Conservation (phyloP, 1,140 invertebrate genomes). For the Pollicipes pollicipes region DNA sequence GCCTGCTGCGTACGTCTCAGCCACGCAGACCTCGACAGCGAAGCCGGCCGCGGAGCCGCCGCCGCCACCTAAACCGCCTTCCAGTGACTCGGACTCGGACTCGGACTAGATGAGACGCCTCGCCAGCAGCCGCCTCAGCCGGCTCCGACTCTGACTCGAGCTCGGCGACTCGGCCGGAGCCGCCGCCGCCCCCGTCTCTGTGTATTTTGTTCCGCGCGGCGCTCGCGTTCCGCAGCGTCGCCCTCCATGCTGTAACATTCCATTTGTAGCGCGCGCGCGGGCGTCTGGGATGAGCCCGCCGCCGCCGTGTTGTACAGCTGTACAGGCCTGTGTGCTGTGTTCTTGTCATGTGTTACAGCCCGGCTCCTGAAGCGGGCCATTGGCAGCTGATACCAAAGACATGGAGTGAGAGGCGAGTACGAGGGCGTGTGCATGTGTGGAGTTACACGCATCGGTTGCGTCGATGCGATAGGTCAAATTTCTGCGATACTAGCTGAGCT, state of each 20-base stretch:
- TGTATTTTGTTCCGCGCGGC: neutral
- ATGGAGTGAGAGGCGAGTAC: neutral
- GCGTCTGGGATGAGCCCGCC: too few species aligned
- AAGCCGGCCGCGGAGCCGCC: constrained; percentile 13
- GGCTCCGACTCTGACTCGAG: neutral
- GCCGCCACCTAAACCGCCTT: constrained; percentile 11
- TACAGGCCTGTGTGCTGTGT: too few species aligned
- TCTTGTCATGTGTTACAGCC: too few species aligned
- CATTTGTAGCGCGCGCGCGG: too few species aligned
- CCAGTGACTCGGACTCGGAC: constrained; percentile 19
- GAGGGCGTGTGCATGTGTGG: neutral
- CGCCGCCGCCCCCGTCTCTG: neutral
- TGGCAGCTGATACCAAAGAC: too few species aligned
- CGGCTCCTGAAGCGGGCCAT: too few species aligned
- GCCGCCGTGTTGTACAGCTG: too few species aligned
- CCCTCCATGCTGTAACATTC: too few species aligned
- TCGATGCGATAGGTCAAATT: too few species aligned
- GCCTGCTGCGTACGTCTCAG: constrained; percentile 46
- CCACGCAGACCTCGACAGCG: constrained; percentile 35
- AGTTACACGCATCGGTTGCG: neutral
- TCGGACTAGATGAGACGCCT: constrained; percentile 8
- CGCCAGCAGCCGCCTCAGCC: neutral
- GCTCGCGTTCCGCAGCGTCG: neutral
- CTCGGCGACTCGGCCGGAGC: neutral
- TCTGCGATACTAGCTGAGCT: too few species aligned